Percentiles rank a stretch among this genome's conserved stretches.
phyloP scores from a whole-genome alignment of 1,140 invertebrate species.

The Vanessa tameamea region DNA sequence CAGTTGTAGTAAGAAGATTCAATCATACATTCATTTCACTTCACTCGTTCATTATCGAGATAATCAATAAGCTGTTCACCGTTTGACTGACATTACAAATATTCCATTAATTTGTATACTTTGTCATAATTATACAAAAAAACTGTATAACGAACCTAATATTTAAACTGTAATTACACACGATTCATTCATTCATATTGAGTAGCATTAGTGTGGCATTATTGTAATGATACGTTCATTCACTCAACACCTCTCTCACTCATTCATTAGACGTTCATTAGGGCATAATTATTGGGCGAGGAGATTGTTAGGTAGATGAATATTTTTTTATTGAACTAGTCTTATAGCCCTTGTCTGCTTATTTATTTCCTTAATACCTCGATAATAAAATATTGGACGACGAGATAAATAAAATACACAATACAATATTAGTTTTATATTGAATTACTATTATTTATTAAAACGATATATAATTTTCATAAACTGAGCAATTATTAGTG shows the following conservation, averaged over 20 bases:
- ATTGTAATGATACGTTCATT: conserved; percentile 20
- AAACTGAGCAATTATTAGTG: too few relatives aligned
- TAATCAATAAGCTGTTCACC: background rate
- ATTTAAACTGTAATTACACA: conserved; percentile 1
- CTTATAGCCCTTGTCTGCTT: too few relatives aligned
- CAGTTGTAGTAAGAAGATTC: background rate
- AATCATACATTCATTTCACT: background rate
- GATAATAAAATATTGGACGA: too few relatives aligned
- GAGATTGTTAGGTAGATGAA: background rate
- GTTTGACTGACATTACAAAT: background rate
- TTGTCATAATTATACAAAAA: background rate
- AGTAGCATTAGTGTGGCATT: conserved; percentile 12
- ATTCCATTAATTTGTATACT: background rate
- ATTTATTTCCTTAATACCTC: too few relatives aligned
- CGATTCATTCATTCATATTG: background rate
- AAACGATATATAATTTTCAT: too few relatives aligned
- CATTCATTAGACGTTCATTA: conserved; percentile 14
- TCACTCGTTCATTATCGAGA: conserved; percentile 10
- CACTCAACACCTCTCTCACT: conserved; percentile 25
- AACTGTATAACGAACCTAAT: background rate
- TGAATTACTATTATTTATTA: too few relatives aligned
- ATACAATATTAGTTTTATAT: too few relatives aligned
- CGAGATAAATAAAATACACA: too few relatives aligned
- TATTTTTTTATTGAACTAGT: background rate
- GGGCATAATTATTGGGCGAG: conserved; percentile 5